Evolutionary conservation across 2,888 invertebrate species (phyloP).

Genomic region (Spisula solida): DNA sequence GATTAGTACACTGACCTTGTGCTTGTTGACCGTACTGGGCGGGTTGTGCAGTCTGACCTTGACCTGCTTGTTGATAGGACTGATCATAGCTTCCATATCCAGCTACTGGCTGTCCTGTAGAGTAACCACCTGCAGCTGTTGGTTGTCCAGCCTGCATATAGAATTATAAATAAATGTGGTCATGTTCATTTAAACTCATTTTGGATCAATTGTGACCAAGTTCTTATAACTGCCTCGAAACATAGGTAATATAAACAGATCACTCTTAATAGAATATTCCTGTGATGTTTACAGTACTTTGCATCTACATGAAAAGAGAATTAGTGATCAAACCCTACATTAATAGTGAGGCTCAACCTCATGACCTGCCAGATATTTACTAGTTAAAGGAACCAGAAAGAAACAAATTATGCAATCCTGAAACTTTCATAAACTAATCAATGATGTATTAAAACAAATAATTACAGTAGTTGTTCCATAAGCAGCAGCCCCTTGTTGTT

Average conservation of each 20-base stretch:
- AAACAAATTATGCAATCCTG: no score
- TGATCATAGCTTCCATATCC: conserved; percentile 58
- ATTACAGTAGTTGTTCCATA: conserved; percentile 60
- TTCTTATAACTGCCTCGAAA: no score
- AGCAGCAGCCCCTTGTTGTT: conserved; percentile 57
- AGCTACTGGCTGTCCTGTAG: conserved; percentile 50
- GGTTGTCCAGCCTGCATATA: conserved; percentile 54
- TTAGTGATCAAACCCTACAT: no score
- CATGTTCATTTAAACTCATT: no score
- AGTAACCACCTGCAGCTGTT: conserved; percentile 57
- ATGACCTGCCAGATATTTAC: no score
- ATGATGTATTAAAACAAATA: neutral
- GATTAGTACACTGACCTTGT: conserved; percentile 7
- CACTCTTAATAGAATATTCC: no score
- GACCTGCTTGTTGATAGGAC: conserved; percentile 55
- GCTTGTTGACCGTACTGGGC: conserved; percentile 48
- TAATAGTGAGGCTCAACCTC: no score
- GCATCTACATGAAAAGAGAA: no score
- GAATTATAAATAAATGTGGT: neutral
- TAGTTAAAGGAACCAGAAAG: no score
- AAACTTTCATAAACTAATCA: neutral
- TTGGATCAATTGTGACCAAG: no score
- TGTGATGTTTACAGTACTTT: no score
- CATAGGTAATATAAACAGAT: no score
- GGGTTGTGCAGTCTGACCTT: conserved; percentile 37